Evolutionary conservation across 2,888 invertebrate species (phyloP), one percentile per base, ranked within the genome.

Genomic region (Drosophila affinis): DNA sequence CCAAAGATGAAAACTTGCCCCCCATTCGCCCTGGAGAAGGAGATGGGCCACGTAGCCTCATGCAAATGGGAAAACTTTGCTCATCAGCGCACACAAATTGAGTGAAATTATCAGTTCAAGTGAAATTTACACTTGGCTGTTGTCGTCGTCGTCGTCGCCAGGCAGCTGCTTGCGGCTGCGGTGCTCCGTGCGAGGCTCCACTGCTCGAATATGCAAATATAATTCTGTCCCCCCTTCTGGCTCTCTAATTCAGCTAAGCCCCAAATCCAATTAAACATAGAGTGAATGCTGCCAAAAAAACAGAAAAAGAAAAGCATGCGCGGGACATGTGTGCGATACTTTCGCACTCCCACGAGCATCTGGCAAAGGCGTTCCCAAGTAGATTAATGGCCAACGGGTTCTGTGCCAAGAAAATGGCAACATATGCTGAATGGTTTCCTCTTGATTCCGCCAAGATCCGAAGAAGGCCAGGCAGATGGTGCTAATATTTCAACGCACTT

Each of bases 61-160:
- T 82, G 89, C 86, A 85, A 85, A 85, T 85, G 85, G 88, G 85
- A 85, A 85, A 85, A 85, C 89, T 85, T 85, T 85, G 85, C 88
- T 85, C 85, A 85, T 85, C 89, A 88, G 86, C 70, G 89, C 85
- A 74, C 85, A 79, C 86, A 85, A 85, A 88, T 85, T 85, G 85
- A 89, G 85, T 85, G 73, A 85, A 85, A 89, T 85, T 85, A 85
- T 87, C 85, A 85, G 89, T 85, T 85, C 83, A 85, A 85, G 89
- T 87, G 85, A 85, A 88, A 87, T 89, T 85, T 85, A 85, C 83
- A 84, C 88, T 87, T 87, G 84, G 77, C 72, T 82, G 57, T 76
- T 73, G 80, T 82, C 72, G 82, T 69, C n/a, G 80, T 82, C 72
- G 82, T 69, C n/a, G 27, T 27, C 21, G 45, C 64, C 65, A 18